These are phyloP conservation scores for Montipora capricornis DNA, from an alignment of 64 coral and sea anemone species.

Conservation along the genomic window DNA sequence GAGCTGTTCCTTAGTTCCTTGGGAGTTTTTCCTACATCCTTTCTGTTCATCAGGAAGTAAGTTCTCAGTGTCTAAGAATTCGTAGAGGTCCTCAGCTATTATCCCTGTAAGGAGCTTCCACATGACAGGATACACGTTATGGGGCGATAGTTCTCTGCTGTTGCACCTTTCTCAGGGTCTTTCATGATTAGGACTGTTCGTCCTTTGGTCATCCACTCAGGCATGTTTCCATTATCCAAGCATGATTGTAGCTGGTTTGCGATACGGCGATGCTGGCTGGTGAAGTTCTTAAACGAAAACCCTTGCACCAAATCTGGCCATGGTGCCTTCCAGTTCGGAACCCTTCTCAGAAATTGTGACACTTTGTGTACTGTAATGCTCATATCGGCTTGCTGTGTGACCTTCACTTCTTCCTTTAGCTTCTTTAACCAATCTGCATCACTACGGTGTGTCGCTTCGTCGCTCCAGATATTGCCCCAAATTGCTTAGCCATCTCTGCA, in stretches of 20 bases:
- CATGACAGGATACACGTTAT: constrained; percentile 70
- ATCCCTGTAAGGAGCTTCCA: constrained; percentile 76
- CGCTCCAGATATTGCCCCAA: constrained; percentile 45
- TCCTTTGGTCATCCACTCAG: constrained; percentile 63
- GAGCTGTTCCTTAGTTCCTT: constrained; percentile 73
- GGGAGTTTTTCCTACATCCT: constrained; percentile 50
- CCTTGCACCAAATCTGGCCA: constrained; percentile 54
- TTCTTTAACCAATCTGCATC: constrained; percentile 62
- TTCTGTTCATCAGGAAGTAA: constrained; percentile 70
- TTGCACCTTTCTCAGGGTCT: constrained; percentile 57
- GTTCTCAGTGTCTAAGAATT: constrained; percentile 51
- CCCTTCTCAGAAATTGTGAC: constrained; percentile 43
- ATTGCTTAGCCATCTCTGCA: constrained; percentile 36
- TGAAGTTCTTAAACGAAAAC: constrained; percentile 74
- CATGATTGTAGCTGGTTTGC: constrained; percentile 40
- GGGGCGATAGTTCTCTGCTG: constrained; percentile 63
- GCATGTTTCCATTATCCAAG: constrained; percentile 58
- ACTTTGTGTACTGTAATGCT: constrained; percentile 51
- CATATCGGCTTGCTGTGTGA: constrained; percentile 47
- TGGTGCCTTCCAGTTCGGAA: constrained; percentile 64
- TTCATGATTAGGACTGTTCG: constrained; percentile 60
- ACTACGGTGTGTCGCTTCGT: constrained; percentile 12
- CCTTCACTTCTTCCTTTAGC: constrained; percentile 21
- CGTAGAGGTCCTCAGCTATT: constrained; percentile 58
- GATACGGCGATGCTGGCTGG: constrained; percentile 5